Evolutionary conservation across 2,797 vertebrate genomes (phyloP).

Genomic region (Tragelaphus eurycerus): DNA sequence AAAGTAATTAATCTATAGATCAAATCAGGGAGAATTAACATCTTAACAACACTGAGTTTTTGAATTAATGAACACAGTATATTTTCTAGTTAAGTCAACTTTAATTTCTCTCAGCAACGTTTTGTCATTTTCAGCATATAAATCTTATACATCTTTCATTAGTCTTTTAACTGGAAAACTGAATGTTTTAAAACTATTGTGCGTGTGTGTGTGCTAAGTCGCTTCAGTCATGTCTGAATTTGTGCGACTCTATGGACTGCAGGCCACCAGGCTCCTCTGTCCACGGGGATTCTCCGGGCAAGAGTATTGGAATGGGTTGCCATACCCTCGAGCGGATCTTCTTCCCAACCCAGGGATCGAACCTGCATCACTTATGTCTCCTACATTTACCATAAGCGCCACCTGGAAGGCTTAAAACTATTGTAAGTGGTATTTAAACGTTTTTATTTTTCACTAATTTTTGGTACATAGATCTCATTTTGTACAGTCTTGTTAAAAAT

Average conservation of each 20-base stretch:
- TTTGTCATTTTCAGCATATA: not conserved
- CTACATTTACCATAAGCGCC: not conserved
- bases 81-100: not conserved
- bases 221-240: accelerated
- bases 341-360: not conserved
- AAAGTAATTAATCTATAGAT: not conserved
- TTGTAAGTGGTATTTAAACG: not conserved
- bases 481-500: not conserved
- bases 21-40: not conserved
- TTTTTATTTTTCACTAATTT: not conserved
- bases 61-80: not conserved
- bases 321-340: not conserved
- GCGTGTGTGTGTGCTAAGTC: not conserved
- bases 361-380: not conserved
- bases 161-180: not conserved
- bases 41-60: not conserved
- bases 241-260: accelerated
- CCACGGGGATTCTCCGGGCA: not conserved
- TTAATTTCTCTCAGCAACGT: not conserved
- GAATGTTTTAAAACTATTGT: not conserved
- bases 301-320: not conserved
- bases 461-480: not conserved
- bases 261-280: not conserved
- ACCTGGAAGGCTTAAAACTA: not conserved
- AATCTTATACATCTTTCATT: not conserved